Conservation (phyloP, 2,113 vertebrate genomes). For the Indicator maculatus region DNA sequence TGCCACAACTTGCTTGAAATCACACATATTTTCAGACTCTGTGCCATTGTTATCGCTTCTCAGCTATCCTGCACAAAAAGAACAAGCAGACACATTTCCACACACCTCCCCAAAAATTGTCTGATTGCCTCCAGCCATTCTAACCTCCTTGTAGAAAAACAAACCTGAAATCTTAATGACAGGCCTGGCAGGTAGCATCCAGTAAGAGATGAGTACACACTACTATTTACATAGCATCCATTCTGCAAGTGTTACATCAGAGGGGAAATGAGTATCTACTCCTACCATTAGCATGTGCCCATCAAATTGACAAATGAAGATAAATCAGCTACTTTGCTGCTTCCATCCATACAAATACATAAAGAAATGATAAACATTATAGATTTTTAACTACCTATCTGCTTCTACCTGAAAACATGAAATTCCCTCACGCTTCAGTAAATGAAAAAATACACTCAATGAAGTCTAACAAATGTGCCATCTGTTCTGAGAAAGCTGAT, state of each 20-base stretch:
- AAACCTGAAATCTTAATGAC: neutral
- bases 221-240: neutral
- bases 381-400: slow-evolving; percentile 57
- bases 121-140: neutral
- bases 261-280: neutral
- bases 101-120: fast-evolving
- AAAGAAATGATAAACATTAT: slow-evolving; percentile 60
- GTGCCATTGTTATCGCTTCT: neutral
- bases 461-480: slow-evolving; percentile 68
- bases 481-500: slow-evolving; percentile 15
- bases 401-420: slow-evolving; percentile 57
- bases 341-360: slow-evolving; percentile 49
- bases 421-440: slow-evolving; percentile 68
- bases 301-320: slow-evolving; percentile 42
- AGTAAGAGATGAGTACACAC: neutral
- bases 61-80: neutral
- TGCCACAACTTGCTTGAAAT: neutral
- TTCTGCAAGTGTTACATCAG: neutral
- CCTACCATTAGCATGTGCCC: slow-evolving; percentile 17
- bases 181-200: slow-evolving; percentile 1
- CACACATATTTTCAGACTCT: neutral
- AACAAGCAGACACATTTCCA: neutral
- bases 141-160: neutral
- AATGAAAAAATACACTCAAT: slow-evolving; percentile 44
- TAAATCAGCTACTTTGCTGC: slow-evolving; percentile 43